phyloP scores from a whole-genome alignment of 1,140 invertebrate genomes.

The Choristoneura fumiferana region DNA sequence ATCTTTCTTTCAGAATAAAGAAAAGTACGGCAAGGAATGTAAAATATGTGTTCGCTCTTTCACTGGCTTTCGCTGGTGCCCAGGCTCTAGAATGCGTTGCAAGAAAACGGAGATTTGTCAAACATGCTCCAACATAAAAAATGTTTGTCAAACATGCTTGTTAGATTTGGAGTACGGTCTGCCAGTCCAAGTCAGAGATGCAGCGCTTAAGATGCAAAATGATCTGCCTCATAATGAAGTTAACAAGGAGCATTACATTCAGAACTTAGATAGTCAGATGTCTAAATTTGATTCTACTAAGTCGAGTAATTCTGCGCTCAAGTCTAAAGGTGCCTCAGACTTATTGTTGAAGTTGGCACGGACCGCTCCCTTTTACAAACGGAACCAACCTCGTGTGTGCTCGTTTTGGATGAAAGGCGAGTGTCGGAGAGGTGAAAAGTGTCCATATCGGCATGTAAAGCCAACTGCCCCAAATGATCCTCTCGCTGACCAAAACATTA shows the following conservation, averaged over 20 bases:
- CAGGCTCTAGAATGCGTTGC: slow-evolving; percentile 98
- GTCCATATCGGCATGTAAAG: slow-evolving; percentile 99
- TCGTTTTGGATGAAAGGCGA: slow-evolving; percentile 99
- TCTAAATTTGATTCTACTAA: slow-evolving; percentile 81
- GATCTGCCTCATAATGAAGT: slow-evolving; percentile 98
- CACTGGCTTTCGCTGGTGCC: slow-evolving; percentile 99
- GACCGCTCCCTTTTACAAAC: slow-evolving; percentile 98
- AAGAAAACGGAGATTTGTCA: slow-evolving; percentile 99
- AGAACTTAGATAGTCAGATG: slow-evolving; percentile 92
- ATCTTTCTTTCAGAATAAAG: slow-evolving; percentile 93
- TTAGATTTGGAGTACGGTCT: slow-evolving; percentile 98
- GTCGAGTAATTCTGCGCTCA: slow-evolving; percentile 82
- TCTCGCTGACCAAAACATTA: slow-evolving; percentile 99
- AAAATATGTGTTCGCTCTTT: slow-evolving; percentile 99
- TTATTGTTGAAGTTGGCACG: slow-evolving; percentile 96
- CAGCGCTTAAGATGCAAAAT: slow-evolving; percentile 96
- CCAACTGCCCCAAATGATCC: slow-evolving; percentile 99
- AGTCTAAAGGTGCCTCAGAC: slow-evolving; percentile 90
- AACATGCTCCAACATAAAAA: slow-evolving; percentile 98
- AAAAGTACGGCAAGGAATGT: slow-evolving; percentile 99
- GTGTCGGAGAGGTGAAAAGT: slow-evolving; percentile 99
- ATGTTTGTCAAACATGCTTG: slow-evolving; percentile 99
- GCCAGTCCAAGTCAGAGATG: slow-evolving; percentile 96
- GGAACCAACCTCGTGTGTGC: slow-evolving; percentile 99
- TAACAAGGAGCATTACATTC: slow-evolving; percentile 99